A percentile compares a stretch with the other conserved stretches of the same genome.
Evolutionary conservation across 2,113 vertebrate genomes (phyloP).

Genomic region (Eretmochelys imbricata): DNA sequence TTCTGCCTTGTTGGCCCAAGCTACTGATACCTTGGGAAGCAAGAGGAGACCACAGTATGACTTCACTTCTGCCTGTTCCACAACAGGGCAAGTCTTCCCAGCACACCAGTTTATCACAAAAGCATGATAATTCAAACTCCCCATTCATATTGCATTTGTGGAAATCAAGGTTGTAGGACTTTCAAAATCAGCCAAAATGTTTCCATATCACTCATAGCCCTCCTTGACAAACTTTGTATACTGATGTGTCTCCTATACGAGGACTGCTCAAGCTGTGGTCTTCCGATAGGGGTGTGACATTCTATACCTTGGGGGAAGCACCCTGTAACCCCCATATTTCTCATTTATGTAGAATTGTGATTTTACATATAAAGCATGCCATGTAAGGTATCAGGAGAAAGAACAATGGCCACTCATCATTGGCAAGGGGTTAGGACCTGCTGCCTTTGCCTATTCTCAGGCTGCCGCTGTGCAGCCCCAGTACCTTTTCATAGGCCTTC

Average conservation of each 20-base stretch:
- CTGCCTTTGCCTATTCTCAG: too few species aligned
- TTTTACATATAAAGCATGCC: too few species aligned
- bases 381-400: too few species aligned
- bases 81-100: neutral
- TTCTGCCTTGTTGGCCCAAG: neutral
- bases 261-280: neutral
- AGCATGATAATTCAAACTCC: neutral
- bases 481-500: too few species aligned
- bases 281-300: neutral
- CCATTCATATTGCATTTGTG: neutral
- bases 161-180: too few species aligned
- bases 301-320: too few species aligned
- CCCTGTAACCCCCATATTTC: too few species aligned
- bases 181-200: too few species aligned
- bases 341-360: too few species aligned
- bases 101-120: neutral
- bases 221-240: neutral
- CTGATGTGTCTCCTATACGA: neutral
- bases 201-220: neutral
- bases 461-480: too few species aligned
- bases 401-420: too few species aligned
- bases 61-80: neutral
- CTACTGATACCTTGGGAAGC: neutral
- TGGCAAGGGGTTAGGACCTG: too few species aligned
- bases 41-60: neutral